A percentile compares a stretch with the other conserved stretches of the same genome.
Conservation (phyloP, 2,113 vertebrate species). For the Accipiter cooperii region DNA sequence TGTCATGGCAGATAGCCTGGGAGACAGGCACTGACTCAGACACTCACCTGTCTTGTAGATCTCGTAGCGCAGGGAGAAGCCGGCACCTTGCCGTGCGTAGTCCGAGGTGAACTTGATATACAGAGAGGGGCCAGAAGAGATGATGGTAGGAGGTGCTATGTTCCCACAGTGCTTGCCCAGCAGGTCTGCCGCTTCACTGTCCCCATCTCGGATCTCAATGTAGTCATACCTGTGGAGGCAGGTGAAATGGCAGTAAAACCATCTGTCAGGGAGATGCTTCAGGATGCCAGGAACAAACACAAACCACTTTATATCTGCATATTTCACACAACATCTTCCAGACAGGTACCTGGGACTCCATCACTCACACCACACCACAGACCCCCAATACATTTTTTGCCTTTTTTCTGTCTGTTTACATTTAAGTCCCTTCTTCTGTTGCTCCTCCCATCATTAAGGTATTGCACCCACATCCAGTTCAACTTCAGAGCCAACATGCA, state of each 20-base stretch:
- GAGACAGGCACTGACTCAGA: background rate
- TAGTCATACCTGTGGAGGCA: conserved; percentile 87
- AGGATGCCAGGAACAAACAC: background rate
- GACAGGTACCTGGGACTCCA: background rate
- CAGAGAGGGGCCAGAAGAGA: conserved; percentile 89
- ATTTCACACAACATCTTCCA: background rate
- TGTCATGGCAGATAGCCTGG: background rate
- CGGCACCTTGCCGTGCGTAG: conserved; percentile 95
- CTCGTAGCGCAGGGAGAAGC: conserved; percentile 97
- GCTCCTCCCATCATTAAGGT: background rate
- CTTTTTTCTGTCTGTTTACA: background rate
- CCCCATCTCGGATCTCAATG: conserved; percentile 94
- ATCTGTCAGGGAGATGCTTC: background rate
- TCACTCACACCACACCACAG: background rate
- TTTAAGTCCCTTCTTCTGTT: background rate
- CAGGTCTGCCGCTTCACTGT: conserved; percentile 84
- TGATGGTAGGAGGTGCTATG: conserved; percentile 94
- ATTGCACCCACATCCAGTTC: background rate
- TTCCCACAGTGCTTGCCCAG: conserved; percentile 96
- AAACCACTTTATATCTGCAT: background rate
- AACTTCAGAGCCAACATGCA: background rate
- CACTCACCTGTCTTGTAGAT: conserved; percentile 94
- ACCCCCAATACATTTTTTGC: background rate
- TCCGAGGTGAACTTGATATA: conserved; percentile 96
- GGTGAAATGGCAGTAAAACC: background rate